Evolutionary conservation across 2,113 vertebrate species (phyloP).

Genomic region (Sporophila hypoxantha): DNA sequence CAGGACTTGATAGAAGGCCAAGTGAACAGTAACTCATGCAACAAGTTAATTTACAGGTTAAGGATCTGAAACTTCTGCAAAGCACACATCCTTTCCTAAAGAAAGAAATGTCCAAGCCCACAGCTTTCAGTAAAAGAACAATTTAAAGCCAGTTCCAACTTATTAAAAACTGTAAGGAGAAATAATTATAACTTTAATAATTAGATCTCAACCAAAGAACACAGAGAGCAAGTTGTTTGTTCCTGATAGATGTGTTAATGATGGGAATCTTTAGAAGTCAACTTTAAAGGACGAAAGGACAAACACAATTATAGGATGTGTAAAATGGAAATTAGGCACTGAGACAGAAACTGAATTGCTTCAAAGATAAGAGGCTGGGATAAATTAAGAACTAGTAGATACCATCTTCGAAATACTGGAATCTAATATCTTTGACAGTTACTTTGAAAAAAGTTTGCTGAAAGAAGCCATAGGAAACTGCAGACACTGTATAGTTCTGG

Average conservation of each 20-base stretch:
- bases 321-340: conserved; percentile 39
- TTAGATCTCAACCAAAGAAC: neutral
- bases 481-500: neutral
- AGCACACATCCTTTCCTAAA: neutral
- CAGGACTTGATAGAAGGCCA: neutral
- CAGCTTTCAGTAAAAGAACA: neutral
- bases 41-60: neutral
- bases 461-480: neutral
- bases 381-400: conserved; percentile 28
- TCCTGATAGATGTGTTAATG: conserved; percentile 31
- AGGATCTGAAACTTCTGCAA: neutral
- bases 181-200: conserved; percentile 2
- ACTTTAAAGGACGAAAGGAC: conserved; percentile 34
- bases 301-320: conserved; percentile 29
- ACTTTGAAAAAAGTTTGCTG: neutral
- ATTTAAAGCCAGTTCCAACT: neutral
- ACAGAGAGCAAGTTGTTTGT: neutral
- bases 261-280: conserved; percentile 22
- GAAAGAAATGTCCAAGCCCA: neutral
- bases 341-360: neutral
- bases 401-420: neutral
- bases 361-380: conserved; percentile 15
- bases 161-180: neutral
- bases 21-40: neutral
- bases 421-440: neutral